Conservation (phyloP, 2,797 vertebrate genomes). For the Triplophysa bombifrons region DNA sequence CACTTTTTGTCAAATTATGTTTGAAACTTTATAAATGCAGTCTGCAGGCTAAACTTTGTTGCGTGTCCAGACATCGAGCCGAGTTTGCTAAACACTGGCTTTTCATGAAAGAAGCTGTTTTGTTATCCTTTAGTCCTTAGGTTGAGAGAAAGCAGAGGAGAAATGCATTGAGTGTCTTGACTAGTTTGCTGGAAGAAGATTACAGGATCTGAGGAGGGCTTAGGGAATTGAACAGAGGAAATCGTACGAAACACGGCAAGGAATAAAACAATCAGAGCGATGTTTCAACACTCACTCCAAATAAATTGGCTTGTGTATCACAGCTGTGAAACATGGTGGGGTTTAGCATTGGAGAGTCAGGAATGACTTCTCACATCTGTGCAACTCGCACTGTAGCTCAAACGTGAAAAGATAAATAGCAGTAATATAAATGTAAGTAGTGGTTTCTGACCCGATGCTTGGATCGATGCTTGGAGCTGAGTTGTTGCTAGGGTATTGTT, state of each 20-base stretch:
- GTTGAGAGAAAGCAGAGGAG: conserved; percentile 51
- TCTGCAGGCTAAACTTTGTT: conserved; percentile 8
- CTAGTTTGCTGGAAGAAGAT: conserved; percentile 51
- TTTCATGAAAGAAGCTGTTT: conserved; percentile 51
- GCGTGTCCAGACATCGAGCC: conserved; percentile 47
- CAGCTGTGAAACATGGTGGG: conserved; percentile 33
- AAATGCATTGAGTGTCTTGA: conserved; percentile 48
- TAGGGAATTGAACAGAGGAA: conserved; percentile 46
- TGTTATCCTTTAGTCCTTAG: conserved; percentile 40
- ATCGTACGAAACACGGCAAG: conserved; percentile 50
- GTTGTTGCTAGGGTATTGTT: neutral
- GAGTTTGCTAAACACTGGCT: conserved; percentile 31
- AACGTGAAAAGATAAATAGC: neutral
- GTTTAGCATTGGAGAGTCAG: conserved; percentile 8
- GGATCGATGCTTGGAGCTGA: neutral
- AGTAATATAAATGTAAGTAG: neutral
- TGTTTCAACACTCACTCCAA: conserved; percentile 28
- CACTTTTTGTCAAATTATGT: neutral
- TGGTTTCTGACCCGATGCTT: neutral
- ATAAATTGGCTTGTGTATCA: conserved; percentile 27
- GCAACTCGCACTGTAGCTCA: conserved; percentile 39
- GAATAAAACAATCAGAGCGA: conserved; percentile 50
- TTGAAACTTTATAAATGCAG: conserved; percentile 43
- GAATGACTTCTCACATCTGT: conserved; percentile 11
- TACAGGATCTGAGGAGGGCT: conserved; percentile 39